Base-by-base conservation (phyloP, 2,113 vertebrate genomes). In the Canis aureus region DNA sequence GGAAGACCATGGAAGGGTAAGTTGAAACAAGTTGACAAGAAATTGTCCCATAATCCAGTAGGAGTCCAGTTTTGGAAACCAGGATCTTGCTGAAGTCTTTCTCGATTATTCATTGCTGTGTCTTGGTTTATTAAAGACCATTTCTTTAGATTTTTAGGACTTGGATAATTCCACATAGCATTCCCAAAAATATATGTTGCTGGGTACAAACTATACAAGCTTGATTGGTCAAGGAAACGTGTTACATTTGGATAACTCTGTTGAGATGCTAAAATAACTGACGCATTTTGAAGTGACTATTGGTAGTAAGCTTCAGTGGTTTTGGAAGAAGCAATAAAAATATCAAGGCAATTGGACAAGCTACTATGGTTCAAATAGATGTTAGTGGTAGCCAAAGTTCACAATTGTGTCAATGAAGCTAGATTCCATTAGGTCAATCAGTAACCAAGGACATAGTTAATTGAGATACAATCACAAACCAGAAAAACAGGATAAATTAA, bases 391-490 rank as follows among this genome's bases (percentile, higher is more conserved):
- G 92, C 67, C 97, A 97, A 96, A 98, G 96, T 98, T 98, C 98
- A 98, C 82, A 97, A 97, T 93, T 97, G 97, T 97, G 97, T 97
- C 97, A 96, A 91, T 96, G 97, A 97, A 97, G 67, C 82, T 89
- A 69, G 86, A 98, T 97, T 98, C 97, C 97, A 97, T 97, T 90
- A 97, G 95, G 96, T 98, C 97, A 98, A 97, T 98, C 93, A 98
- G 97, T 98, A 98, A 98, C 98, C 91, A 98, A 97, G 94, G 94
- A 97, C 96, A 97, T 97, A 97, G 89, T 98, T 98, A 98, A 98
- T 97, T 98, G 97, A 97, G 97, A 98, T 98, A 97, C 6, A 95
- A 98, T 98, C 97, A 93, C 93, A 95, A 97, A 97, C 96, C 88
- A 87, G 95, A 97, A 98, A 98, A 98, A 96, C 97, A 97, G 95